A percentile compares a stretch with the other conserved stretches of the same genome.
These are phyloP conservation scores for Turdus rufiventris DNA, from an alignment of 2,113 vertebrate genomes.

Conservation along the genomic window DNA sequence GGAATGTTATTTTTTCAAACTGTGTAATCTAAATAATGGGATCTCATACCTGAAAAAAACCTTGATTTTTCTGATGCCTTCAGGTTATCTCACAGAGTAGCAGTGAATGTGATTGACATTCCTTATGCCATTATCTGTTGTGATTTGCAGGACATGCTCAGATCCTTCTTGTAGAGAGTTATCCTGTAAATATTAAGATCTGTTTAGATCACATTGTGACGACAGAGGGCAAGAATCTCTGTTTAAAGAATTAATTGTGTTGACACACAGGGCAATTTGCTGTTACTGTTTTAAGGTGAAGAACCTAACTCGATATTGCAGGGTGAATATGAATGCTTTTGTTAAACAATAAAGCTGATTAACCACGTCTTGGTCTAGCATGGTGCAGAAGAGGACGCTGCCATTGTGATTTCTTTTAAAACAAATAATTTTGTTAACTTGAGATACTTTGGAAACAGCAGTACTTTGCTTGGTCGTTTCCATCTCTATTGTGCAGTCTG, in stretches of 20 bases:
- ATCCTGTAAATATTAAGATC: background rate
- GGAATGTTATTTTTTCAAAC: background rate
- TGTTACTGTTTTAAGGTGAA: background rate
- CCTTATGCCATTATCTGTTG: fast-evolving
- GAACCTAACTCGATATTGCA: background rate
- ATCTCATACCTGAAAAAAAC: background rate
- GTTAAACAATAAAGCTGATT: background rate
- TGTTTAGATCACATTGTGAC: background rate
- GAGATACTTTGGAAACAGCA: background rate
- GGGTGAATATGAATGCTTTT: background rate
- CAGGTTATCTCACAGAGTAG: background rate
- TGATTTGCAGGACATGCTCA: background rate
- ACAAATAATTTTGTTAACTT: background rate
- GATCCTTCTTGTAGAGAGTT: background rate
- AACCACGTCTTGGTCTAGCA: background rate
- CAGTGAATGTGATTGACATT: background rate
- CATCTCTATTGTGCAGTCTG: background rate
- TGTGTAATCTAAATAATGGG: background rate
- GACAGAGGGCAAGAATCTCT: background rate
- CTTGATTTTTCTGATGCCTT: background rate
- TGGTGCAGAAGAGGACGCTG: background rate
- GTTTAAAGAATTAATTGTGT: background rate
- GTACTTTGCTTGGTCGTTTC: background rate
- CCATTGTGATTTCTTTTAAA: background rate
- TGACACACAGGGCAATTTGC: background rate